Evolutionary conservation across 2,888 invertebrate genomes (phyloP).

Genomic region (Tortrix viridana): DNA sequence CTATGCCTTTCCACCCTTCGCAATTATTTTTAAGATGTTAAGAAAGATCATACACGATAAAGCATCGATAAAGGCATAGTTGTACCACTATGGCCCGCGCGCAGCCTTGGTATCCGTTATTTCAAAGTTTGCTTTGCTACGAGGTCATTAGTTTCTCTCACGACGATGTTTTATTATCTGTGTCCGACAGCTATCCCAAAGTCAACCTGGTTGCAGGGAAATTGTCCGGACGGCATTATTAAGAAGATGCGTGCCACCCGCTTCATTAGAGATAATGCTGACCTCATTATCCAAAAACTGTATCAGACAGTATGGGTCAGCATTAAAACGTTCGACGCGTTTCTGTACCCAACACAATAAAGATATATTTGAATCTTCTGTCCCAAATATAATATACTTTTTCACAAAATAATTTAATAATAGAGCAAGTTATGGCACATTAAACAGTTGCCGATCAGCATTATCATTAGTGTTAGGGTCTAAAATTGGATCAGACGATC

Average conservation of each 20-base stretch:
- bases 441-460: constrained; percentile 5
- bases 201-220: constrained; percentile 7
- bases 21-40: neutral
- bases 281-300: neutral
- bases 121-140: neutral
- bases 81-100: constrained; percentile 6
- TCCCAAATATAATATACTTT: too few species aligned
- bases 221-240: constrained; percentile 10
- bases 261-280: constrained; percentile 1
- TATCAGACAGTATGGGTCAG: too few species aligned
- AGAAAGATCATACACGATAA: constrained; percentile 1
- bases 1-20: too few species aligned
- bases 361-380: too few species aligned
- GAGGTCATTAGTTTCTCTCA: neutral
- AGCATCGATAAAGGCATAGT: constrained; percentile 12
- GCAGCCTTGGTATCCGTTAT: constrained; percentile 6
- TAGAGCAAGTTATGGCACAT: constrained; percentile 4
- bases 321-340: too few species aligned
- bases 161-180: constrained; percentile 1
- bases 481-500: constrained; percentile 5
- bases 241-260: constrained; percentile 8
- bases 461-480: constrained; percentile 2
- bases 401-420: neutral
- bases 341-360: too few species aligned
- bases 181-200: neutral